phyloP scores from a whole-genome alignment of 2,797 vertebrate genomes.

The Austrolebias charrua region DNA sequence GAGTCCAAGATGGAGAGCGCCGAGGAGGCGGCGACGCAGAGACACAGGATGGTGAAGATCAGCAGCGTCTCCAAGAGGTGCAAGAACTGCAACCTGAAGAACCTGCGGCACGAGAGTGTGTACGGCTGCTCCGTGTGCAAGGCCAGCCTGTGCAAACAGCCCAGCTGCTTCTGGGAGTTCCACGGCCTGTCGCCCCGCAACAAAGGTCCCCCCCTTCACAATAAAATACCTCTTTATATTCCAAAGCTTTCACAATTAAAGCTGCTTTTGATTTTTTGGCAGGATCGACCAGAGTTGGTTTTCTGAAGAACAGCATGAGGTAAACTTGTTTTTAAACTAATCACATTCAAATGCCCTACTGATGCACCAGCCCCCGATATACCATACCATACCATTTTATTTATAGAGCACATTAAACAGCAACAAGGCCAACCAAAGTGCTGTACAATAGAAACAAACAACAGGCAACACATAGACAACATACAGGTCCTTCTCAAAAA shows the following conservation, averaged over 20 bases:
- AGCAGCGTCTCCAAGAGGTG: conserved; percentile 68
- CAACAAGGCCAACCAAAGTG: too few species aligned
- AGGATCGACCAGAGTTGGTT: conserved; percentile 74
- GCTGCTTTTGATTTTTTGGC: conserved; percentile 33
- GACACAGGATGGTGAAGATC: conserved; percentile 72
- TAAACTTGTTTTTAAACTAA: conserved; percentile 29
- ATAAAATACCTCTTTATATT: background rate
- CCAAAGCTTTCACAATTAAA: background rate
- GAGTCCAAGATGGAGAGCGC: background rate
- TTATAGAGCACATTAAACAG: too few species aligned
- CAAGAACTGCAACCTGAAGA: conserved; percentile 72
- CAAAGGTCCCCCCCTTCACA: conserved; percentile 54
- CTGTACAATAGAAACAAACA: too few species aligned
- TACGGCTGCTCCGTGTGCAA: conserved; percentile 73
- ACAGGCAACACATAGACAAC: too few species aligned
- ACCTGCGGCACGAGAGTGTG: conserved; percentile 67
- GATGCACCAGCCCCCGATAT: too few species aligned
- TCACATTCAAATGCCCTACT: too few species aligned
- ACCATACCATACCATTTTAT: too few species aligned
- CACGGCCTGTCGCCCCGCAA: conserved; percentile 57
- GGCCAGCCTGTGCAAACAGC: conserved; percentile 72
- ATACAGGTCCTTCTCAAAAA: too few species aligned
- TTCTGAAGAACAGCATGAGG: conserved; percentile 67
- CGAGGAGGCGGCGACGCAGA: conserved; percentile 29
- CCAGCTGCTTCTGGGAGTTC: conserved; percentile 78